A percentile compares a stretch with the other conserved stretches of the same genome.
Evolutionary conservation across 64 coral and sea anemone genomes (phyloP).

Genomic region (Catalaphyllia jardinei): DNA sequence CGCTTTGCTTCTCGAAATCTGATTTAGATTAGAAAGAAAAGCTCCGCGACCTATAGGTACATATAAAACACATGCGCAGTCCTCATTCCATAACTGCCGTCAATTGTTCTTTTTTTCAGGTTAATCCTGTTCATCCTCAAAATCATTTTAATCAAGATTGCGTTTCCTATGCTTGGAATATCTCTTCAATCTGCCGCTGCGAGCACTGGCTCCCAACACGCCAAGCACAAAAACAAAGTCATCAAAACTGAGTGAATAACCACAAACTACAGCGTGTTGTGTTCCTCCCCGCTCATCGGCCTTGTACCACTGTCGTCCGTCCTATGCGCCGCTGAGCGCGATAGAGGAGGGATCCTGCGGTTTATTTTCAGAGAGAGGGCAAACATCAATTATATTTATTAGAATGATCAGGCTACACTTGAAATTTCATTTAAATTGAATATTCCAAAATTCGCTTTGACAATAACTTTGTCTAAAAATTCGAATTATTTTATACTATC

Average conservation of each 20-base stretch:
- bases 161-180: conserved; percentile 31
- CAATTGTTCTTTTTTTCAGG: background rate
- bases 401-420: too few relatives aligned
- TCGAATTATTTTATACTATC: background rate
- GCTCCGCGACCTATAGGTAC: background rate
- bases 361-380: too few relatives aligned
- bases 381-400: too few relatives aligned
- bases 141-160: conserved; percentile 5
- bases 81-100: background rate
- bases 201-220: background rate
- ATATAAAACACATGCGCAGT: background rate
- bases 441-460: background rate
- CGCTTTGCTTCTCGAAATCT: too few relatives aligned
- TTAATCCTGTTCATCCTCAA: conserved; percentile 8
- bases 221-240: conserved; percentile 17
- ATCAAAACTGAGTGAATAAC: conserved; percentile 33
- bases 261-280: background rate
- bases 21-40: too few relatives aligned
- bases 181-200: background rate
- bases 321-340: too few relatives aligned
- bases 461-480: background rate
- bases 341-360: too few relatives aligned
- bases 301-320: too few relatives aligned
- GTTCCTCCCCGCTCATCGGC: too few relatives aligned
- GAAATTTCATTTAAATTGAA: background rate